Percentiles rank a stretch among this genome's conserved stretches.
Evolutionary conservation across 2,113 vertebrate genomes (phyloP).

Genomic region (Entelurus aequoreus): DNA sequence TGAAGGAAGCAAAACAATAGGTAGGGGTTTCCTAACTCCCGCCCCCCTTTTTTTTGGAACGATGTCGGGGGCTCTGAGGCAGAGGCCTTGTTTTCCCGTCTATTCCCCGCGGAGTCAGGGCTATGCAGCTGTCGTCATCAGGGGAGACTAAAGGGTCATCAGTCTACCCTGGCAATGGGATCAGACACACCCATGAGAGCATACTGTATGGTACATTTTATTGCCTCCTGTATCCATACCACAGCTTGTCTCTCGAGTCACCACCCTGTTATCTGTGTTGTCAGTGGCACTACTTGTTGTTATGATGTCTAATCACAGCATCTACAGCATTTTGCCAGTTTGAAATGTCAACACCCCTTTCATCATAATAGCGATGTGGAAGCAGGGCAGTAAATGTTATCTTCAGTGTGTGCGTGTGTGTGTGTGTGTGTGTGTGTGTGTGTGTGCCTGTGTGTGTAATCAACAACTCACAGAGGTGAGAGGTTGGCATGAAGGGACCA

Average conservation of each 20-base stretch:
- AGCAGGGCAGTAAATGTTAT: conserved; percentile 40
- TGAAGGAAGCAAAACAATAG: conserved; percentile 79
- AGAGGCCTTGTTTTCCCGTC: conserved; percentile 66
- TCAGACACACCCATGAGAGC: conserved; percentile 55
- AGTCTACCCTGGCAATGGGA: conserved; percentile 51
- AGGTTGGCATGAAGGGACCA: conserved; percentile 38
- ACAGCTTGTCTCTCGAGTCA: conserved; percentile 41
- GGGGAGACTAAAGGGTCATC: conserved; percentile 59
- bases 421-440: conserved; percentile 12
- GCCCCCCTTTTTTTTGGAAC: conserved; percentile 40
- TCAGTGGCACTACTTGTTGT: conserved; percentile 47
- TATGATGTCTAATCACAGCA: conserved; percentile 34
- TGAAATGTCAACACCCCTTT: conserved; percentile 21
- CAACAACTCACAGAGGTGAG: conserved; percentile 19
- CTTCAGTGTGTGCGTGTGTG: conserved; percentile 22
- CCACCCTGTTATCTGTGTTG: conserved; percentile 52
- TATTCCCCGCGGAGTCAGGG: conserved; percentile 55
- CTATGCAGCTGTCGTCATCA: conserved; percentile 68
- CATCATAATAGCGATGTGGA: conserved; percentile 18
- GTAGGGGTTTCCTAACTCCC: conserved; percentile 67
- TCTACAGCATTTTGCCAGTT: conserved; percentile 34
- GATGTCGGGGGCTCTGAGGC: conserved; percentile 45
- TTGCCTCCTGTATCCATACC: conserved; percentile 42
- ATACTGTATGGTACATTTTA: conserved; percentile 37
- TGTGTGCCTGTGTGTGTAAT: conserved; percentile 13